Evolutionary conservation across 2,888 invertebrate species (phyloP).

Genomic region (Netelia inedita): DNA sequence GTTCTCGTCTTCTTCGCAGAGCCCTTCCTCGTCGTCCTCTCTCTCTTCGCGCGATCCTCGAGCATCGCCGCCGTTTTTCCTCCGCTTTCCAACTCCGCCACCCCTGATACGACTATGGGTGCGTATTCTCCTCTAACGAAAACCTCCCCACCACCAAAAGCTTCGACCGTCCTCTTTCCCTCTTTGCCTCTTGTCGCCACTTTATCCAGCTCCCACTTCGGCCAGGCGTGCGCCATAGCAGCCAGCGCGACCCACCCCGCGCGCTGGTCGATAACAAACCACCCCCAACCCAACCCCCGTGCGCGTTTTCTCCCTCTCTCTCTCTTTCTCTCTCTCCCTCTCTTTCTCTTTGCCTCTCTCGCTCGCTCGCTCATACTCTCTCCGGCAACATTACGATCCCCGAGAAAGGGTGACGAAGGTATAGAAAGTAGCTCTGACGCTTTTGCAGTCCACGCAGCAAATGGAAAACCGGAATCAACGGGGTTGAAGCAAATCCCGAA

Average conservation of each 20-base stretch:
- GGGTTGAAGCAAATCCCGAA: not conserved
- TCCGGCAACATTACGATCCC: not conserved
- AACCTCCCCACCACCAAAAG: slow-evolving; percentile 71
- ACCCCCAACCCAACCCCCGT: slow-evolving; percentile 74
- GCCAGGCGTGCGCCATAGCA: slow-evolving; percentile 83
- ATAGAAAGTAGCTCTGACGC: slow-evolving; percentile 10
- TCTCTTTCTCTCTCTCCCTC: slow-evolving; percentile 21
- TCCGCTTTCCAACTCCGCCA: slow-evolving; percentile 19
- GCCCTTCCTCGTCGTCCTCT: slow-evolving; percentile 73
- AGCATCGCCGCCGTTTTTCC: slow-evolving; percentile 76
- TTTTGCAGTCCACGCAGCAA: not conserved
- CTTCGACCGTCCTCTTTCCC: slow-evolving; percentile 20
- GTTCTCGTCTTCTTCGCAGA: slow-evolving; percentile 76
- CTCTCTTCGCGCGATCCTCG: slow-evolving; percentile 83
- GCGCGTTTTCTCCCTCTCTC: slow-evolving; percentile 24
- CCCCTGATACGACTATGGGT: not conserved
- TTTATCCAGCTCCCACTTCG: slow-evolving; percentile 75
- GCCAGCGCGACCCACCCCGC: slow-evolving; percentile 81
- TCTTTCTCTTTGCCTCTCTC: not conserved
- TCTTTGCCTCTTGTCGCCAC: slow-evolving; percentile 50
- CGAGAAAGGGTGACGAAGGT: slow-evolving; percentile 19
- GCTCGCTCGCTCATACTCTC: slow-evolving; percentile 8
- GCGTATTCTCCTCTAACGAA: slow-evolving; percentile 76
- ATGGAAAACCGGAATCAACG: slow-evolving; percentile 5
- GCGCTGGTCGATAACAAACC: slow-evolving; percentile 82